A percentile compares a stretch with the other conserved stretches of the same genome.
phyloP scores from a whole-genome alignment of 2,797 vertebrate species.

The Tarsius wallacei region DNA sequence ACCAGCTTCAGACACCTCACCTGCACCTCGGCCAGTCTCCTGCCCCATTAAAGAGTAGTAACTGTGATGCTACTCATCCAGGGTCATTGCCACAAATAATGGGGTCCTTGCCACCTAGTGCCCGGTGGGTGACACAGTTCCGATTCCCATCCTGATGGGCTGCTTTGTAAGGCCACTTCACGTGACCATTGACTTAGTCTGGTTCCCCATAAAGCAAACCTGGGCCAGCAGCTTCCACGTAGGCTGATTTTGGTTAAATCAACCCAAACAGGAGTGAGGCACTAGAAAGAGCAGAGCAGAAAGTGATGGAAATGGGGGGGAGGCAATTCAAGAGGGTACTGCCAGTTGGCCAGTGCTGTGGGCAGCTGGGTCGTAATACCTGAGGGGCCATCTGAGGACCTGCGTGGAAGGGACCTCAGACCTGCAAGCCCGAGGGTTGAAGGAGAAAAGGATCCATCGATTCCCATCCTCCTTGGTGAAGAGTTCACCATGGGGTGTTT shows the following conservation, averaged over 20 bases:
- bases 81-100: background rate
- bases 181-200: background rate
- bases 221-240: background rate
- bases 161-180: background rate
- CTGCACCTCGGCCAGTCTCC: background rate
- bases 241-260: background rate
- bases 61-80: background rate
- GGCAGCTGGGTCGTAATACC: background rate
- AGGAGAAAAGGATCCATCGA: background rate
- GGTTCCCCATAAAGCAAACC: background rate
- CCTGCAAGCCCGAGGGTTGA: background rate
- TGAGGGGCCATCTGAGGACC: background rate
- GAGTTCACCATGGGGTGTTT: background rate
- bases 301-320: conserved; percentile 23
- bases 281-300: background rate
- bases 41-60: background rate
- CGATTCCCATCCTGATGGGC: background rate
- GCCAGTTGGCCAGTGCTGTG: background rate
- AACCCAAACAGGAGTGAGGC: background rate
- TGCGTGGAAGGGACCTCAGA: background rate
- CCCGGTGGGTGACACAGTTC: background rate
- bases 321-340: background rate
- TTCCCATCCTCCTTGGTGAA: background rate
- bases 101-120: background rate
- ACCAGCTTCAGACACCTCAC: background rate